Percentiles rank a stretch among this genome's conserved stretches.
phyloP scores from a whole-genome alignment of 2,888 invertebrate genomes.

The Deladenus siricidicola region DNA sequence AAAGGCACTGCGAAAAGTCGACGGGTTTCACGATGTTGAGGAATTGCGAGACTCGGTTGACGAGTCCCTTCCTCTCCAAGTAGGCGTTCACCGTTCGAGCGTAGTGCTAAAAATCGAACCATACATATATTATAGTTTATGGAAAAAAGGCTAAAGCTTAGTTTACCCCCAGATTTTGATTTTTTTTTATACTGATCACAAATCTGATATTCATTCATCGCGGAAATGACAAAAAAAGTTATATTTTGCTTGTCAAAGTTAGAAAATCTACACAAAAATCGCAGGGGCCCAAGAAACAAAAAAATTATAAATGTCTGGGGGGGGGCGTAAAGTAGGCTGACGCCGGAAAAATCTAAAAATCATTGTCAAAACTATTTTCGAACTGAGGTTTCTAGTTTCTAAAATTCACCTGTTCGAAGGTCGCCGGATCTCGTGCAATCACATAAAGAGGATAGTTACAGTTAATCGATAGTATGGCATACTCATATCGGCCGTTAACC shows the following conservation, averaged over 20 bases:
- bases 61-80: constrained; percentile 21
- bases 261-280: no score
- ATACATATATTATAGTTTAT: no score
- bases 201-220: no score
- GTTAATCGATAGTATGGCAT: constrained; percentile 23
- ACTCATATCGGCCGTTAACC: constrained; percentile 14
- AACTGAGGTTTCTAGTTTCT: neutral
- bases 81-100: constrained; percentile 5
- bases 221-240: no score
- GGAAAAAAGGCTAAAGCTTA: neutral
- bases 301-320: no score
- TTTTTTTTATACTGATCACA: no score
- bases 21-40: constrained; percentile 20
- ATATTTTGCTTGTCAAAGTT: no score
- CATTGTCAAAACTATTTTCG: no score
- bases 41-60: constrained; percentile 20
- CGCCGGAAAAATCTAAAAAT: no score
- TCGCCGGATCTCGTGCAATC: constrained; percentile 21
- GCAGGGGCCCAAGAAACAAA: no score
- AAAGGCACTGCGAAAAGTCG: constrained; percentile 13
- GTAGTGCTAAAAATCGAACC: constrained; percentile 10
- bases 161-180: neutral
- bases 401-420: constrained; percentile 17
- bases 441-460: constrained; percentile 26
- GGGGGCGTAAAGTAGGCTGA: no score